Evolutionary conservation across 1,140 invertebrate genomes (phyloP).

Genomic region (Drosophila seguyi): DNA sequence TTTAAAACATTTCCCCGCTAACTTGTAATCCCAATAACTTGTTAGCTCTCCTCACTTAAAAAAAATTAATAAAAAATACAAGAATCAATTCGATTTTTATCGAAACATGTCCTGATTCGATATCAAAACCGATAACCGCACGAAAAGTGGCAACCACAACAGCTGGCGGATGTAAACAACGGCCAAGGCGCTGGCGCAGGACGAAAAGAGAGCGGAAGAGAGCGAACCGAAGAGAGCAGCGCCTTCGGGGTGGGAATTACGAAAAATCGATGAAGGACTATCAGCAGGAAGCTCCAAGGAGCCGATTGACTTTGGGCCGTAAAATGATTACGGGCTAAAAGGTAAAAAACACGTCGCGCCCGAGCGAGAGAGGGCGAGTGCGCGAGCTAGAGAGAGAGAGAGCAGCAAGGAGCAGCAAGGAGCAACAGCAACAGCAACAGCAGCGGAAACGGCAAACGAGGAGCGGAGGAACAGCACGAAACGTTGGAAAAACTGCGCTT

Average conservation of each 20-base stretch:
- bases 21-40: no score
- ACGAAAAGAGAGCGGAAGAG: constrained; percentile 1
- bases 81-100: neutral
- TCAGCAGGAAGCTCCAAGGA: constrained; percentile 64
- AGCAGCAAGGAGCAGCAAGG: constrained; percentile 40
- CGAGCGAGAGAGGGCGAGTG: constrained; percentile 27
- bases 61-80: neutral
- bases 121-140: neutral
- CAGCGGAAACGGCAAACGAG: constrained; percentile 21
- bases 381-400: constrained; percentile 11
- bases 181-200: constrained; percentile 16
- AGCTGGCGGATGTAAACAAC: constrained; percentile 59
- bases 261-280: constrained; percentile 77
- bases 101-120: neutral
- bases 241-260: constrained; percentile 39
- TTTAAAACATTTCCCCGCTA: no score
- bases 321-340: constrained; percentile 78
- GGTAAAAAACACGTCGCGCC: constrained; percentile 56
- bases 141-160: constrained; percentile 15
- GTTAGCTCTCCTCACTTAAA: no score
- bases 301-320: constrained; percentile 79
- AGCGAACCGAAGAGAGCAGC: constrained; percentile 8
- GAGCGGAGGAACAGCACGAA: constrained; percentile 37
- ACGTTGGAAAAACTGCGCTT: constrained; percentile 11
- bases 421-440: constrained; percentile 39